Evolutionary conservation across 1,140 invertebrate species (phyloP).

Genomic region (Drosophila pseudoananassae): DNA sequence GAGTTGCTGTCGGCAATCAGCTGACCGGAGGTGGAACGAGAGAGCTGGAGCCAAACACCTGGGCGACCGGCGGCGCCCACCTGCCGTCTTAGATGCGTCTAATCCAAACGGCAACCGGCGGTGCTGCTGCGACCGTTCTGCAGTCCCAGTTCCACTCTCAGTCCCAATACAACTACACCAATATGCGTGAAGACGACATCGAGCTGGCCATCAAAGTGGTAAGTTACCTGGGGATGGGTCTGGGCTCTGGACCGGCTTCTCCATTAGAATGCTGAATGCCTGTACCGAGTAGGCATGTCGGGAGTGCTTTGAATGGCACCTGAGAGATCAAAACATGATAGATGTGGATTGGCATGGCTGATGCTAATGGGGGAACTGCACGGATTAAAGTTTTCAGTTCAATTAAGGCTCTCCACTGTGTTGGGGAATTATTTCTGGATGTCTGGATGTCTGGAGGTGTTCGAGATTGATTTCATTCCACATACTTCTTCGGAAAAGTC

Average conservation of each 20-base stretch:
- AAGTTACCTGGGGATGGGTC: constrained; percentile 33
- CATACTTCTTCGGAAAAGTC: neutral
- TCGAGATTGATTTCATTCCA: constrained; percentile 5
- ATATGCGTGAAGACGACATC: constrained; percentile 95
- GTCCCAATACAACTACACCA: constrained; percentile 76
- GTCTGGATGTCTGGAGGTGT: constrained; percentile 19
- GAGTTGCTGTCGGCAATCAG: constrained; percentile 8
- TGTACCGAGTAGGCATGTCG: neutral
- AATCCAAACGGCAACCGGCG: constrained; percentile 76
- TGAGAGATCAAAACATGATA: constrained; percentile 8
- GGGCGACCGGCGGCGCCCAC: constrained; percentile 40
- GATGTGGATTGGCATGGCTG: constrained; percentile 1
- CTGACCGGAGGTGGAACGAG: constrained; percentile 15
- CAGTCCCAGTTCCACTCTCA: constrained; percentile 72
- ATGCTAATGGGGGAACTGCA: constrained; percentile 35
- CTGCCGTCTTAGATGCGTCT: constrained; percentile 67
- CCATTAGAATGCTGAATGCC: constrained; percentile 36
- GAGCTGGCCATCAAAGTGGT: constrained; percentile 95
- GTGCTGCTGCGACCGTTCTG: constrained; percentile 70
- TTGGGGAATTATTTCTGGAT: constrained; percentile 1
- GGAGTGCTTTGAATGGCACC: constrained; percentile 15
- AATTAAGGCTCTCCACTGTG: constrained; percentile 25
- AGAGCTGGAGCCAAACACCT: constrained; percentile 31
- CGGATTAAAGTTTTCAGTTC: constrained; percentile 21
- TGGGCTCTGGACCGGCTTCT: neutral